Percentiles rank a stretch among this genome's conserved stretches.
Evolutionary conservation across 2,797 vertebrate genomes (phyloP).

Genomic region (Tachyglossus aculeatus): DNA sequence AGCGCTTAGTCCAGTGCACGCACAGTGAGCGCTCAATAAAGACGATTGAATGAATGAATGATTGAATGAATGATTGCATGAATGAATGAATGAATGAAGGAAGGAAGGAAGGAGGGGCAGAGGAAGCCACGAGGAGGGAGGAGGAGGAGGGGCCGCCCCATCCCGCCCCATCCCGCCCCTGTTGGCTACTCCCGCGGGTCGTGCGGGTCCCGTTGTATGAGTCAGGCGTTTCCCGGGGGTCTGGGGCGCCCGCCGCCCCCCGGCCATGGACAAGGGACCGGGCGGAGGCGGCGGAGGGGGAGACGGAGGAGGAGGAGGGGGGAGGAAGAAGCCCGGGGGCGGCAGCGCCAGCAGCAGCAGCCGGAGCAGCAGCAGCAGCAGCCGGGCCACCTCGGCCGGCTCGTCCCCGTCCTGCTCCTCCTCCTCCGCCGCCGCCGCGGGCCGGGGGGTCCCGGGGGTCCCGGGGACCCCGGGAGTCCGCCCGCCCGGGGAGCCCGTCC

Average conservation of each 20-base stretch:
- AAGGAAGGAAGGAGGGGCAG: background rate
- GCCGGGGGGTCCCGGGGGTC: slow-evolving; percentile 58
- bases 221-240: slow-evolving; percentile 67
- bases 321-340: slow-evolving; percentile 1
- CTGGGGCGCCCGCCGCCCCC: slow-evolving; percentile 35
- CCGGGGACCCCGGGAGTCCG: slow-evolving; percentile 72
- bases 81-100: no score
- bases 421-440: slow-evolving; percentile 19
- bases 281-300: no score
- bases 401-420: slow-evolving; percentile 71
- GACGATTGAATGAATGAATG: no score
- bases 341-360: slow-evolving; percentile 66
- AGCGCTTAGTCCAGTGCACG: no score
- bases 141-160: slow-evolving; percentile 44
- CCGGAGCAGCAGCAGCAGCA: slow-evolving; percentile 78
- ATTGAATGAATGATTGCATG: no score
- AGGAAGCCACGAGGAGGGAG: background rate
- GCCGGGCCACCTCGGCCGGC: slow-evolving; percentile 75
- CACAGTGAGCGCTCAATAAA: no score
- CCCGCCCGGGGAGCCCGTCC: slow-evolving; percentile 73
- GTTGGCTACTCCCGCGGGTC: slow-evolving; percentile 25
- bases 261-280: slow-evolving; percentile 70
- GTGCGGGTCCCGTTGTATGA: slow-evolving; percentile 51
- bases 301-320: background rate
- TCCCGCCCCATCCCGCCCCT: slow-evolving; percentile 53